Evolutionary conservation across 1,140 invertebrate genomes (phyloP).

Genomic region (Sogatella furcifera): DNA sequence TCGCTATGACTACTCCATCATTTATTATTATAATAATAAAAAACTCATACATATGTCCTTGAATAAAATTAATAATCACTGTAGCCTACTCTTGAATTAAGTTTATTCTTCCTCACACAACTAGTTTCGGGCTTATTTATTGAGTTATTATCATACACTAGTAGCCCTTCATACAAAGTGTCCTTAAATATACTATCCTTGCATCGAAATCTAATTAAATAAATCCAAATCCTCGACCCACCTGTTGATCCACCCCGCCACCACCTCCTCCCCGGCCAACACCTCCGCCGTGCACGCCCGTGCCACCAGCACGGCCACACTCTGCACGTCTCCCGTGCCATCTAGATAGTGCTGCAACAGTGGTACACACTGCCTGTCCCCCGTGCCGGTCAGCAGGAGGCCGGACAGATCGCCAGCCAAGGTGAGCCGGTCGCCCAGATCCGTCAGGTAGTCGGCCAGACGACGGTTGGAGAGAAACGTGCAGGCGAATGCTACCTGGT

Average conservation of each 20-base stretch:
- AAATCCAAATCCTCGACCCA: too few species aligned
- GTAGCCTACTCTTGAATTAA: too few species aligned
- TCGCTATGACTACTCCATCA: too few species aligned
- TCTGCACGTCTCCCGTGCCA: constrained; percentile 84
- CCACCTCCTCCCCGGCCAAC: constrained; percentile 43
- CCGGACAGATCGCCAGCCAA: constrained; percentile 74
- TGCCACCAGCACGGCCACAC: constrained; percentile 70
- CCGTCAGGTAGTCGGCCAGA: constrained; percentile 66
- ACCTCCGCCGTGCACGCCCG: constrained; percentile 56
- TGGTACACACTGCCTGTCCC: constrained; percentile 45
- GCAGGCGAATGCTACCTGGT: constrained; percentile 88
- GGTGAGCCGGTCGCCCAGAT: constrained; percentile 54
- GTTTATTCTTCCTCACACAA: too few species aligned
- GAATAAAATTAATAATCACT: too few species aligned
- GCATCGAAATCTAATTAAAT: too few species aligned
- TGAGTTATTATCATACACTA: too few species aligned
- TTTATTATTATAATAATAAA: too few species aligned
- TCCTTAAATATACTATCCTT: too few species aligned
- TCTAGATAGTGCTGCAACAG: constrained; percentile 85
- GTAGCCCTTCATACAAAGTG: too few species aligned
- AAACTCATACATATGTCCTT: too few species aligned
- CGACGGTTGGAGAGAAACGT: constrained; percentile 74
- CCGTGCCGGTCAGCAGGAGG: constrained; percentile 70
- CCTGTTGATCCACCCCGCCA: constrained; percentile 63
- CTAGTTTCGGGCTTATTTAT: too few species aligned